Evolutionary conservation across 2,797 vertebrate species (phyloP).

Genomic region (Sebastes iracundus): DNA sequence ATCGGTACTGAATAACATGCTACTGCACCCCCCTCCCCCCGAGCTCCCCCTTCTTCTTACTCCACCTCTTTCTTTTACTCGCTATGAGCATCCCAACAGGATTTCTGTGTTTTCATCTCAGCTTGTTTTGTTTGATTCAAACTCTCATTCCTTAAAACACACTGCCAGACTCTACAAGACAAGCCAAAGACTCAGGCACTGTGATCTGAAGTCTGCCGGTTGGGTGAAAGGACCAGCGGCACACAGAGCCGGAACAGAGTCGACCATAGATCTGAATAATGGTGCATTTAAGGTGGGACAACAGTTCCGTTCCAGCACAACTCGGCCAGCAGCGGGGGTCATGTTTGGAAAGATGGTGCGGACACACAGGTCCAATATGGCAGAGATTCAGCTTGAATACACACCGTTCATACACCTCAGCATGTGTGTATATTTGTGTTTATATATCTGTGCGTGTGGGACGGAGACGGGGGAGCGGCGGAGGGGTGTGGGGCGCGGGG

Average conservation of each 20-base stretch:
- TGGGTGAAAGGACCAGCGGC: slow-evolving; percentile 36
- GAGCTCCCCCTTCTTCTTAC: background rate
- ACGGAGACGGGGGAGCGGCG: background rate
- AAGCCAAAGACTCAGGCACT: slow-evolving; percentile 41
- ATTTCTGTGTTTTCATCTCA: slow-evolving; percentile 42
- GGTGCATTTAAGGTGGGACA: slow-evolving; percentile 32
- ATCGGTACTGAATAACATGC: background rate
- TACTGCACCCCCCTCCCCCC: background rate
- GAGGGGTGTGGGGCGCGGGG: background rate
- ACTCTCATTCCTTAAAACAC: slow-evolving; percentile 27
- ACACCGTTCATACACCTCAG: background rate
- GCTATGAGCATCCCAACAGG: slow-evolving; percentile 22
- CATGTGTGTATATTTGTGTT: background rate
- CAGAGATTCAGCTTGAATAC: background rate
- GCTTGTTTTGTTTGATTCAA: slow-evolving; percentile 43
- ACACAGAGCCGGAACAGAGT: slow-evolving; percentile 30
- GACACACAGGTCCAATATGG: slow-evolving; percentile 5
- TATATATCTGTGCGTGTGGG: slow-evolving; percentile 4
- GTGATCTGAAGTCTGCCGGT: slow-evolving; percentile 38
- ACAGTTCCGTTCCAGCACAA: slow-evolving; percentile 29
- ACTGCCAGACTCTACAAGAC: slow-evolving; percentile 34
- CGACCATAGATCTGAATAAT: slow-evolving; percentile 40
- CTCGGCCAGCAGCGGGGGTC: slow-evolving; percentile 12
- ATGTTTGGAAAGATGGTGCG: background rate
- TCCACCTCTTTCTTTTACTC: slow-evolving; percentile 21